Percentiles rank a stretch among this genome's conserved stretches.
These are phyloP conservation scores for Chaenodraco wilsoni DNA, from an alignment of 2,797 vertebrate species.

Conservation along the genomic window DNA sequence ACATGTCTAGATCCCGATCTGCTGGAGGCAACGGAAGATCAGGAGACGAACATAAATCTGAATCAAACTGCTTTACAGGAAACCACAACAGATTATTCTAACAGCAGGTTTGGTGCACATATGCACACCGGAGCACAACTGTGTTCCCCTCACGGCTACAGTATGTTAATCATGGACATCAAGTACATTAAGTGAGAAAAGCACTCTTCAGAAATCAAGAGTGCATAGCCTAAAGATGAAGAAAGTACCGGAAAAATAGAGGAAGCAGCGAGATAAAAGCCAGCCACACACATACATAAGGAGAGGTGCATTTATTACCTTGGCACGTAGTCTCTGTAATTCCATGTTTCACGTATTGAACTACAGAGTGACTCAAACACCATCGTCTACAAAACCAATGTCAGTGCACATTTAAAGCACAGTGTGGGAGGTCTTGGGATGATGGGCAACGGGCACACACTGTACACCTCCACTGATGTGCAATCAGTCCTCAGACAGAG, in stretches of 20 bases:
- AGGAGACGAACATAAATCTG: conserved; percentile 26
- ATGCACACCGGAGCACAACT: background rate
- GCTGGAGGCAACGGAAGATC: conserved; percentile 14
- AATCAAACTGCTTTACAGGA: conserved; percentile 12
- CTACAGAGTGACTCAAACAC: conserved; percentile 38
- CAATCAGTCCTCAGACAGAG: conserved; percentile 37
- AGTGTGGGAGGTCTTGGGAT: conserved; percentile 51
- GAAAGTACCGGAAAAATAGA: background rate
- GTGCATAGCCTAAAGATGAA: background rate
- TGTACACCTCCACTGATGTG: conserved; percentile 36
- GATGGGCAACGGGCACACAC: conserved; percentile 43
- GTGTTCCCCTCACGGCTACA: background rate
- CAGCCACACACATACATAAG: background rate
- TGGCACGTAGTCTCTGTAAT: conserved; percentile 21
- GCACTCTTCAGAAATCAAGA: background rate
- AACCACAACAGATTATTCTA: conserved; percentile 15
- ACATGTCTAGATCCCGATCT: conserved; percentile 18
- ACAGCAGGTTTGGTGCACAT: background rate
- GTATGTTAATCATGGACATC: background rate
- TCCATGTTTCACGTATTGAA: conserved; percentile 25
- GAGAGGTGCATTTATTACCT: background rate
- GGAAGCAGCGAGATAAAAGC: background rate
- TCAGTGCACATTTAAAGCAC: background rate
- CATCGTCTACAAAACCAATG: conserved; percentile 17
- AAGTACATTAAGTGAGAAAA: background rate